Evolutionary conservation across 2,797 vertebrate species (phyloP).

Genomic region (Lepus townsendii): DNA sequence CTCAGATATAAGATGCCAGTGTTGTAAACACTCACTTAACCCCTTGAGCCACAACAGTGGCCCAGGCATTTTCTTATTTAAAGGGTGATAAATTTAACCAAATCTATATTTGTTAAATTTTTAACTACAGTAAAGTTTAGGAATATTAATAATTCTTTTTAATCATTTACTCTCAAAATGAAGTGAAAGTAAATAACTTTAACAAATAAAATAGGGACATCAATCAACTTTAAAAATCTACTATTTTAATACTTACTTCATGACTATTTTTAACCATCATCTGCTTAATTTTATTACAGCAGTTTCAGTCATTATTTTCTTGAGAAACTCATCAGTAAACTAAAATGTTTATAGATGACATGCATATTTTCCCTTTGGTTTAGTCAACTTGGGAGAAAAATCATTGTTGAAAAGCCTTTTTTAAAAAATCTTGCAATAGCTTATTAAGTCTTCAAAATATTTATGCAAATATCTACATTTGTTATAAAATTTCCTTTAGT

Average conservation of each 20-base stretch:
- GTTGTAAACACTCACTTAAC: too few species aligned
- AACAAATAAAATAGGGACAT: constrained; percentile 57
- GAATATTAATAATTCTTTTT: constrained; percentile 56
- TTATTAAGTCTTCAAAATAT: constrained; percentile 26
- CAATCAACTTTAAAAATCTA: not conserved
- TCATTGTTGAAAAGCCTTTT: not conserved
- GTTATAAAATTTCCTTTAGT: not conserved
- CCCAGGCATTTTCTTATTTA: not conserved
- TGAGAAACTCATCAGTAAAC: not conserved
- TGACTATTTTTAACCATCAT: not conserved
- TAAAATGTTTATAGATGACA: not conserved
- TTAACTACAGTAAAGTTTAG: constrained; percentile 51
- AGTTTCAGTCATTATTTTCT: not conserved
- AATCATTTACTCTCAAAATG: constrained; percentile 66
- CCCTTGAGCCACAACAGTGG: too few species aligned
- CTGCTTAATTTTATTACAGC: not conserved
- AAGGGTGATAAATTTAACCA: constrained; percentile 3
- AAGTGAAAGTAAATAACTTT: constrained; percentile 43
- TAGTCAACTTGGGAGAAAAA: not conserved
- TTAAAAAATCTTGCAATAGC: not conserved
- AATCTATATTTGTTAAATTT: constrained; percentile 55
- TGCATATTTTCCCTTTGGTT: not conserved
- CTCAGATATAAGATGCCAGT: too few species aligned
- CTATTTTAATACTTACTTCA: not conserved
- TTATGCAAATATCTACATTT: not conserved